Conservation (phyloP, 2,113 vertebrate genomes). For the Fregetta grallaria region DNA sequence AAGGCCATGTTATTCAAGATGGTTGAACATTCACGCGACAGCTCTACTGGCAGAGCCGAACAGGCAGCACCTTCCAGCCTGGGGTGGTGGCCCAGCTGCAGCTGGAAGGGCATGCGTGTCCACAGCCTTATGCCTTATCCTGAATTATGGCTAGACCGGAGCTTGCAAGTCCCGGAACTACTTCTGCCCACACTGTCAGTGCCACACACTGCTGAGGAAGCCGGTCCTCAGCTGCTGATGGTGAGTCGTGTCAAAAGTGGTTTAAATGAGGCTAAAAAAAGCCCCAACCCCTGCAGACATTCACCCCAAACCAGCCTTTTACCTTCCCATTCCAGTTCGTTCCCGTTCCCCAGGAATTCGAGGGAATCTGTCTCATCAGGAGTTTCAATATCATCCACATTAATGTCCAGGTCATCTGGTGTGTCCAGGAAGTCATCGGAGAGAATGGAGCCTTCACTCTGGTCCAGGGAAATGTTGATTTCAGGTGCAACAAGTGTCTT, state of each 20-base stretch:
- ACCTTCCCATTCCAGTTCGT: constrained; percentile 98
- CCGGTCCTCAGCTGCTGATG: background rate
- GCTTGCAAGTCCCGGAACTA: background rate
- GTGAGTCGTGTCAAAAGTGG: background rate
- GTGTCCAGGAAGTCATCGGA: constrained; percentile 95
- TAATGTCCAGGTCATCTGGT: constrained; percentile 94
- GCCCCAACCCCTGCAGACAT: background rate
- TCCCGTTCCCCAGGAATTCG: constrained; percentile 91
- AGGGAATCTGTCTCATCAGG: constrained; percentile 96
- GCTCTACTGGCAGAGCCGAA: background rate
- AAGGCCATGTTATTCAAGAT: background rate
- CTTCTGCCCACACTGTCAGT: background rate
- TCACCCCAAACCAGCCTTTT: background rate
- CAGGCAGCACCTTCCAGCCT: background rate
- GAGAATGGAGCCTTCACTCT: constrained; percentile 93
- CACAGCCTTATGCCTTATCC: background rate
- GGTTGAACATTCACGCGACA: background rate
- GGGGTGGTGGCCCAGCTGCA: background rate
- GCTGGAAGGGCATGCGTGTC: background rate
- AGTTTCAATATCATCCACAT: constrained; percentile 95
- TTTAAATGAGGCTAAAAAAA: background rate
- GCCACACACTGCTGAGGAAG: background rate
- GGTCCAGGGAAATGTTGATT: constrained; percentile 96
- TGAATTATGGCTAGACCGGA: background rate
- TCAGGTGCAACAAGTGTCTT: constrained; percentile 92